Evolutionary conservation across 2,113 vertebrate genomes (phyloP).

Genomic region (Cranoglanis bouderius): DNA sequence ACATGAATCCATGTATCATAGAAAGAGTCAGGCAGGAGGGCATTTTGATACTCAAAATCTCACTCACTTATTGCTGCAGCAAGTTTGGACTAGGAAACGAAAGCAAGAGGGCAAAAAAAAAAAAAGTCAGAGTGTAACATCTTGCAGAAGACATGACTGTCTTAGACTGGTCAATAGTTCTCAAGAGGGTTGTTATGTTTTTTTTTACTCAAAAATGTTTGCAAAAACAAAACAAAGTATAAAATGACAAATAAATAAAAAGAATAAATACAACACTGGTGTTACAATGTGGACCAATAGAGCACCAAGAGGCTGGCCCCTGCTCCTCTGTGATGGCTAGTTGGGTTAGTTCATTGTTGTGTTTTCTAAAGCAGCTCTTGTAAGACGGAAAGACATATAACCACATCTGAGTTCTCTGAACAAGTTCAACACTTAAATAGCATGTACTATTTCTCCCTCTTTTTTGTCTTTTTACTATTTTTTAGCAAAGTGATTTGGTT

Average conservation of each 20-base stretch:
- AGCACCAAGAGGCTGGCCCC: constrained; percentile 40
- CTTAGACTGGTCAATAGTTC: constrained; percentile 26
- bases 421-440: constrained; percentile 69
- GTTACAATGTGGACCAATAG: constrained; percentile 33
- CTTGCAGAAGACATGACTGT: constrained; percentile 39
- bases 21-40: constrained; percentile 49
- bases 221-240: constrained; percentile 25
- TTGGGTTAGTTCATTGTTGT: constrained; percentile 11
- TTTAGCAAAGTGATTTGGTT: constrained; percentile 85
- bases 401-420: constrained; percentile 53
- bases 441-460: constrained; percentile 29
- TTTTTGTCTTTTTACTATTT: constrained; percentile 63
- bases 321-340: constrained; percentile 39
- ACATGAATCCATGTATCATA: constrained; percentile 45
- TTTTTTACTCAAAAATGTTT: constrained; percentile 39
- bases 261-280: constrained; percentile 49
- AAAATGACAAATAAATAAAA: constrained; percentile 49
- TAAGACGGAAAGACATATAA: constrained; percentile 22
- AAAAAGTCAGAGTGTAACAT: constrained; percentile 39
- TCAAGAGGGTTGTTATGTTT: not conserved
- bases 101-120: constrained; percentile 22
- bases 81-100: constrained; percentile 50
- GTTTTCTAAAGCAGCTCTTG: constrained; percentile 38
- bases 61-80: constrained; percentile 57
- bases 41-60: constrained; percentile 54